These are phyloP conservation scores for Caenorhabditis sp. DNA, from an alignment of 2,888 invertebrate genomes.

Conservation along the genomic window DNA sequence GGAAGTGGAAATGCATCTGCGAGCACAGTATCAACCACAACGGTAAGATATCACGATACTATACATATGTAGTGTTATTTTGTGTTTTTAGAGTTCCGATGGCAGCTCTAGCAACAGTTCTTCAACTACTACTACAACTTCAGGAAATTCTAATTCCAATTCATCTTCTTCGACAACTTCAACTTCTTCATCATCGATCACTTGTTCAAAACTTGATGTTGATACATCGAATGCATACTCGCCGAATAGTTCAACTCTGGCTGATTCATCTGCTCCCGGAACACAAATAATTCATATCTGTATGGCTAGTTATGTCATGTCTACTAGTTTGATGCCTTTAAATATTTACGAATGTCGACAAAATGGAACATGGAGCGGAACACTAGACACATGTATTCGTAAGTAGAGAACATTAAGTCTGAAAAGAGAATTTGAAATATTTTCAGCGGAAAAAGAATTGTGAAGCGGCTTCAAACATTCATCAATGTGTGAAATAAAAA, in stretches of 20 bases:
- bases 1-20: no score
- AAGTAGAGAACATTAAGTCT: background rate
- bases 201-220: background rate
- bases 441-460: conserved; percentile 3
- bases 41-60: no score
- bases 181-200: background rate
- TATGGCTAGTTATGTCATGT: background rate
- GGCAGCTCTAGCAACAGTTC: background rate
- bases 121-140: background rate
- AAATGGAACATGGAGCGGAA: conserved; percentile 5
- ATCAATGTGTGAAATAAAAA: no score
- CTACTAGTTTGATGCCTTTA: background rate
- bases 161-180: background rate
- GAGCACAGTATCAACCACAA: no score
- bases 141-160: background rate
- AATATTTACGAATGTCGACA: background rate
- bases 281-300: background rate
- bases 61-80: no score
- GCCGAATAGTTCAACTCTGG: background rate
- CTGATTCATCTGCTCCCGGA: background rate
- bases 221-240: background rate
- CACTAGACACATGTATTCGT: background rate
- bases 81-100: no score
- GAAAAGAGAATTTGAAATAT: background rate
- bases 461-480: background rate